Evolutionary conservation across 2,888 invertebrate genomes (phyloP), one percentile per base, ranked within the genome.

Genomic region (Chymomyza procnemis): DNA sequence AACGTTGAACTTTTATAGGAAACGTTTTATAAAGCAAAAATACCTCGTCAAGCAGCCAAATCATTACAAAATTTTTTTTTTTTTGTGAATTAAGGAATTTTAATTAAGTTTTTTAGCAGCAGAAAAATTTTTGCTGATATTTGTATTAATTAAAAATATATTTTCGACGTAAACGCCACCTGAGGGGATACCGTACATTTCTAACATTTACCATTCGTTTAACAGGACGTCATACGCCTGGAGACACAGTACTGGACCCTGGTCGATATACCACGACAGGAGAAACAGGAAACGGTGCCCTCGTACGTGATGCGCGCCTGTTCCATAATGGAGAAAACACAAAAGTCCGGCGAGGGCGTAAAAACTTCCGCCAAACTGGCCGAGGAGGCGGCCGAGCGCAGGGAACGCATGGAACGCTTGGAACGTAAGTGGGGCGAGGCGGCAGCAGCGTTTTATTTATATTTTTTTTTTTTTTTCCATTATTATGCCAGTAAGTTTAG

Each of bases 241-340:
- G 97, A 97, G 92, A 96, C 97, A 6, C 96, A 97, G 89, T 97
- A 97, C 92, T 97, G 97, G 97, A 96, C 97, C 6, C 91, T 98
- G 85, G 96, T 98, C 68, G 97, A 97, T 91, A 96, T 98, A 69
- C 97, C 97, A 47, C 95, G 96, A 73, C 97, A 98, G 90, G 97
- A 97, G 90, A 97, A 97, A 89, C 97, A 97, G 81, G 97, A 98
- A 92, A 97, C 97, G 1, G 97, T 97, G 18, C 96, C 96, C 60
- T 96, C 95, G 8, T 98, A 97, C 90, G 97, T 98, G 56, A 93
- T 97, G 81, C 93, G 97, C 71, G 97, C 97, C 4, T 97, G 97
- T 89, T 94, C 96, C 68, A 96, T 97, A 79, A 96, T 97, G 95
- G 97, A 97, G 91, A 97, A 96, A 91, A 96, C 96, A 0, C 96